Conservation (phyloP, 2,888 invertebrate genomes). For the Zelleria hepariella region DNA sequence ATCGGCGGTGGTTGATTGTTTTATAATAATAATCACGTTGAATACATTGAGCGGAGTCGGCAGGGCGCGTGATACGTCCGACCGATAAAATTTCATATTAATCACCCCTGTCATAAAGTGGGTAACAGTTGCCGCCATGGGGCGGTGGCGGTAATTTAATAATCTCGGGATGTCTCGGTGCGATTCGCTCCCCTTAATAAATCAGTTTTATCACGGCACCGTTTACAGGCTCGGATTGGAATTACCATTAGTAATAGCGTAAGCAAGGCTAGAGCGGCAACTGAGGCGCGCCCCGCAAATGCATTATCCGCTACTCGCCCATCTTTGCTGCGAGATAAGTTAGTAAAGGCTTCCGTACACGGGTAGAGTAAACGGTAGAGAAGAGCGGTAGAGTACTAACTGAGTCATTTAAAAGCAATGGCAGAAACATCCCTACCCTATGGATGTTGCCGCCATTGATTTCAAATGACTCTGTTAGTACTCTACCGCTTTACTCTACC, state of each 20-base stretch:
- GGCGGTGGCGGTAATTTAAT: conserved; percentile 44
- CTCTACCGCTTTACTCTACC: no score
- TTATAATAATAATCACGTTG: conserved; percentile 34
- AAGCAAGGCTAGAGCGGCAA: not conserved
- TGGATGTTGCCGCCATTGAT: no score
- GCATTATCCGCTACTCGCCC: not conserved
- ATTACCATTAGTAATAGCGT: conserved; percentile 27
- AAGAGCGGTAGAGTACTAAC: no score
- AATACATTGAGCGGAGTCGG: conserved; percentile 50
- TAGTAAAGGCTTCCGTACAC: no score
- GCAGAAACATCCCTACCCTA: no score
- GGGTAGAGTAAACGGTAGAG: no score
- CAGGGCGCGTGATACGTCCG: conserved; percentile 5
- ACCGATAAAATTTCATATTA: conserved; percentile 48
- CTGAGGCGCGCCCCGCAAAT: not conserved
- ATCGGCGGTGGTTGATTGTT: no score
- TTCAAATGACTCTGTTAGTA: no score
- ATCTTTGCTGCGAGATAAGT: no score
- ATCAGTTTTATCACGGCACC: conserved; percentile 50
- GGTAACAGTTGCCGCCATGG: conserved; percentile 29
- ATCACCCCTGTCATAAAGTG: conserved; percentile 35
- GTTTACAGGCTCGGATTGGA: conserved; percentile 33
- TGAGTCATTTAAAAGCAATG: no score
- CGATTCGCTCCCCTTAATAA: conserved; percentile 31
- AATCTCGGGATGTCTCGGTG: conserved; percentile 43